These are phyloP conservation scores for Todiramphus saurophagus DNA, from an alignment of 2,113 vertebrate species.

Conservation along the genomic window DNA sequence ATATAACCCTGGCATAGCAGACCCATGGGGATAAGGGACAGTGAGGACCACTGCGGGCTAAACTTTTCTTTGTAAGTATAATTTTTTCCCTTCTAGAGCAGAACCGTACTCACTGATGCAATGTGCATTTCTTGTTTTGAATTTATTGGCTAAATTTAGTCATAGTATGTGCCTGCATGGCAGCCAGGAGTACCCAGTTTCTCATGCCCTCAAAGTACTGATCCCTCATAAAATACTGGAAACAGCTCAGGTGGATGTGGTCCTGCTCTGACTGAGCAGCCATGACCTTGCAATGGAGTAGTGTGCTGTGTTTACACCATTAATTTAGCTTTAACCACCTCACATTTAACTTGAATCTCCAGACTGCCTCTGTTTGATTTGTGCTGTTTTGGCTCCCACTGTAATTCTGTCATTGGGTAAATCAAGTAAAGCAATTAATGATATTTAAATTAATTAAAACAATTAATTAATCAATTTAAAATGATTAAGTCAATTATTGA, in stretches of 20 bases:
- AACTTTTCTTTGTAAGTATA: background rate
- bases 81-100: background rate
- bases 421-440: conserved; percentile 35
- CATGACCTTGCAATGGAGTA: background rate
- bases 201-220: background rate
- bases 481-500: background rate
- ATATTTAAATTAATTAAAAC: conserved; percentile 37
- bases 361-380: background rate
- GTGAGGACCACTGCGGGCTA: background rate
- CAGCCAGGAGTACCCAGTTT: background rate
- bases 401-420: background rate
- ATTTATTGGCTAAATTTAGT: background rate
- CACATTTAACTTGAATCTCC: background rate
- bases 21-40: background rate
- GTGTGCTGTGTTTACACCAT: background rate
- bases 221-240: background rate
- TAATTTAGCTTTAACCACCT: conserved; percentile 14
- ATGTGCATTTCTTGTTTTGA: background rate
- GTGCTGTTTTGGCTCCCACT: background rate
- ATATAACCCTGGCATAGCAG: background rate
- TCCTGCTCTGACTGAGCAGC: background rate
- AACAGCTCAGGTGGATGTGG: background rate
- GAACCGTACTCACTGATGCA: background rate
- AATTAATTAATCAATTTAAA: conserved; percentile 11
- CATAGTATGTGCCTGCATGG: background rate